A percentile compares a stretch with the other conserved stretches of the same genome.
phyloP scores from a whole-genome alignment of 2,797 vertebrate species.

The Remorina albescens region DNA sequence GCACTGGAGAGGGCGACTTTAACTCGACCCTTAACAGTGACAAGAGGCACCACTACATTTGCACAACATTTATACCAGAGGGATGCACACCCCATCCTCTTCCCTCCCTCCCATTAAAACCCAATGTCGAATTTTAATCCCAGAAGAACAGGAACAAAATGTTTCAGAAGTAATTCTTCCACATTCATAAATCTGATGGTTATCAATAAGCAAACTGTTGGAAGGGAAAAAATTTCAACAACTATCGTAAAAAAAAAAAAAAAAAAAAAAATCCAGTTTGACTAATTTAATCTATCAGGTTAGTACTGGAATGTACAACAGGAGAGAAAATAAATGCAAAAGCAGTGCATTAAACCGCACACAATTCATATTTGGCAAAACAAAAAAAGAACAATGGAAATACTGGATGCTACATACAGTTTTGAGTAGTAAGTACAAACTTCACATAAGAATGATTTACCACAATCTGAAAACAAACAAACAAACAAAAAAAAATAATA shows the following conservation, averaged over 20 bases:
- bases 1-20: conserved; percentile 66
- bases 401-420: conserved; percentile 86
- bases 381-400: conserved; percentile 82
- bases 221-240: conserved; percentile 51
- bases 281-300: conserved; percentile 75
- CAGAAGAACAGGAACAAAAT: conserved; percentile 66
- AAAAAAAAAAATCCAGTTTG: conserved; percentile 56
- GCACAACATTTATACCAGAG: conserved; percentile 85
- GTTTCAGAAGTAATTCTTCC: conserved; percentile 65
- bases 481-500: conserved; percentile 64
- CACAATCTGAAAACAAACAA: conserved; percentile 63
- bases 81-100: conserved; percentile 57
- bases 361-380: conserved; percentile 85
- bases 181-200: conserved; percentile 77
- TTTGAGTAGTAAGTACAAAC: conserved; percentile 81
- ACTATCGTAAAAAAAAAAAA: conserved; percentile 54
- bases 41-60: conserved; percentile 85
- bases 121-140: conserved; percentile 59
- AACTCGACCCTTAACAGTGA: conserved; percentile 74
- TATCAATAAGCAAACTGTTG: conserved; percentile 63
- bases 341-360: conserved; percentile 79
- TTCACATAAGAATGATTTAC: conserved; percentile 82
- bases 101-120: conserved; percentile 33
- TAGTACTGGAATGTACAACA: conserved; percentile 81
- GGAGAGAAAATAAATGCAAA: conserved; percentile 73